Percentiles rank a stretch among this genome's conserved stretches.
Conservation (phyloP, 2,113 vertebrate species). For the Microtus richardsoni region DNA sequence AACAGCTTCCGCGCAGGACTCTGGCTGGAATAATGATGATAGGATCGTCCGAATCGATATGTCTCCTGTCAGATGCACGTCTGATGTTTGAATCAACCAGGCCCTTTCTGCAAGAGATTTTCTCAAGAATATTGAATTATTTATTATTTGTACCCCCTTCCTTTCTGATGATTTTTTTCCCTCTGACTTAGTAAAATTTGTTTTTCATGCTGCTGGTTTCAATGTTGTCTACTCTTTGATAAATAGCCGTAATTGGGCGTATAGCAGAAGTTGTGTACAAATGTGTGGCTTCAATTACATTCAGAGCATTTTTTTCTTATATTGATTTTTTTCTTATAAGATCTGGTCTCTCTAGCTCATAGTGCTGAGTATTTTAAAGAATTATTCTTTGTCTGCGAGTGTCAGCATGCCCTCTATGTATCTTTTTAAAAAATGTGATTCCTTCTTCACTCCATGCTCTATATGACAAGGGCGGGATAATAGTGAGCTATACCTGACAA, state of each 20-base stretch:
- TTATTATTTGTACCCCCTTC: constrained; percentile 91
- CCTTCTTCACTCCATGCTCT: constrained; percentile 53
- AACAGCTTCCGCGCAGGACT: constrained; percentile 87
- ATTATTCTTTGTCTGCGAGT: constrained; percentile 82
- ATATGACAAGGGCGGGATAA: constrained; percentile 62
- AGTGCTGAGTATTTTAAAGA: constrained; percentile 83
- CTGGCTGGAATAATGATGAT: constrained; percentile 91
- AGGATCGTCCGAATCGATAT: constrained; percentile 93
- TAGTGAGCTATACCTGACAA: constrained; percentile 61
- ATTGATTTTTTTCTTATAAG: constrained; percentile 86
- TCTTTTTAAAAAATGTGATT: constrained; percentile 68
- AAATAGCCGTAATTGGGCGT: constrained; percentile 91
- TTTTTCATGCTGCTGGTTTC: constrained; percentile 89
- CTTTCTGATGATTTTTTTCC: constrained; percentile 82
- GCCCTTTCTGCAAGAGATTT: constrained; percentile 89
- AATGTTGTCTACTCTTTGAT: constrained; percentile 89
- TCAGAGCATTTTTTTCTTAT: constrained; percentile 83
- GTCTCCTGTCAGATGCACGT: constrained; percentile 90
- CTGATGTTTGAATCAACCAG: constrained; percentile 93
- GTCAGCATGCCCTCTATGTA: constrained; percentile 78
- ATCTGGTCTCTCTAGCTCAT: constrained; percentile 83
- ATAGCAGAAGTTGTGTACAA: constrained; percentile 88
- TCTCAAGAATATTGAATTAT: constrained; percentile 93
- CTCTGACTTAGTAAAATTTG: constrained; percentile 90
- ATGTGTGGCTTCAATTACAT: constrained; percentile 91